Conservation (phyloP, 1,140 invertebrate species). For the Hypothenemus hampei region DNA sequence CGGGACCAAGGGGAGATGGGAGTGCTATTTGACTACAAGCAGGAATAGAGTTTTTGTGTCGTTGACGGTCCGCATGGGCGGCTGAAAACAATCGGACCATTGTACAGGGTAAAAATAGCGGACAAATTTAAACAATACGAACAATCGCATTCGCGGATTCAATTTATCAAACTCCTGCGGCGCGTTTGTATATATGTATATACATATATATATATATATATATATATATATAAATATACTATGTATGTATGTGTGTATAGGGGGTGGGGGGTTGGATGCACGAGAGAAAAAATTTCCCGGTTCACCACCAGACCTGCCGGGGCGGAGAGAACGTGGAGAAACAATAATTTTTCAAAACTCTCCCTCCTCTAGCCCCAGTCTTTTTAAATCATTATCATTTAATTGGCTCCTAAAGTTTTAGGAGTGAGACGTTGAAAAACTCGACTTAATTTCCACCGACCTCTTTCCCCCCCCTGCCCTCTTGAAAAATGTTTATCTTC, state of each 20-base stretch:
- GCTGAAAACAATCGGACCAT: constrained; percentile 2
- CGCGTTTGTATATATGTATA: too few species aligned
- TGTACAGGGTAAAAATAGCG: constrained; percentile 3
- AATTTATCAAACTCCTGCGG: constrained; percentile 4
- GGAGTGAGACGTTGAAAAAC: constrained; percentile 4
- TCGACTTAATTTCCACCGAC: neutral
- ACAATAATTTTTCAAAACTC: too few species aligned
- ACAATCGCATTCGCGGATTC: constrained; percentile 5
- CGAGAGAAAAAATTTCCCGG: too few species aligned
- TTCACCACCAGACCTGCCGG: too few species aligned
- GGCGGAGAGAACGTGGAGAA: too few species aligned
- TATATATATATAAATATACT: too few species aligned
- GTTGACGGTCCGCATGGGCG: neutral
- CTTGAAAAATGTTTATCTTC: too few species aligned
- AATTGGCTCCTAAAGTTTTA: constrained; percentile 5
- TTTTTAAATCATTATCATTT: constrained; percentile 6
- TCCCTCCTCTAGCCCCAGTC: too few species aligned
- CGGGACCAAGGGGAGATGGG: neutral
- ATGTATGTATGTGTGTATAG: too few species aligned
- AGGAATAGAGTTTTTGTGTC: neutral
- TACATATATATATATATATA: too few species aligned
- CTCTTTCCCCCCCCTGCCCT: neutral
- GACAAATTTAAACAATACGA: constrained; percentile 4
- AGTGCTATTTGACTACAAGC: too few species aligned
- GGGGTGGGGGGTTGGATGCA: neutral